Evolutionary conservation across 2,888 invertebrate genomes (phyloP).

Genomic region (Heliconius sara): DNA sequence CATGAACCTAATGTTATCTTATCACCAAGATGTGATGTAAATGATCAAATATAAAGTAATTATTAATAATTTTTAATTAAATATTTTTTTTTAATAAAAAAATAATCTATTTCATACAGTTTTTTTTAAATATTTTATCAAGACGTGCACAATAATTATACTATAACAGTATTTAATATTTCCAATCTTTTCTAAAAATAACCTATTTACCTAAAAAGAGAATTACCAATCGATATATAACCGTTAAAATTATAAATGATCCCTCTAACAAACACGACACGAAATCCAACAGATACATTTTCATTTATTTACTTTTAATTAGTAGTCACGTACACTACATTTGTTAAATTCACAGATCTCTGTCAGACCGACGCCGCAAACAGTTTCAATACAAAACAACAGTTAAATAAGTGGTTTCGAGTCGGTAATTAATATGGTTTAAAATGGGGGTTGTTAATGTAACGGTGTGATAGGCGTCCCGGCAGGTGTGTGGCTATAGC

Average conservation of each 20-base stretch:
- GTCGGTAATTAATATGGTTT: slow-evolving; percentile 75
- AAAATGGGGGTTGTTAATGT: slow-evolving; percentile 71
- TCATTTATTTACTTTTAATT: slow-evolving; percentile 15
- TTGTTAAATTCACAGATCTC: slow-evolving; percentile 30
- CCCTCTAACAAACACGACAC: neutral
- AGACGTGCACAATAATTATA: neutral
- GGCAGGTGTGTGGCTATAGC: slow-evolving; percentile 69
- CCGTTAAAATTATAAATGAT: neutral
- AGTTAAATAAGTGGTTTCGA: slow-evolving; percentile 56
- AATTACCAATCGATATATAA: neutral
- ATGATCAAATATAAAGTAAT: too few relatives aligned
- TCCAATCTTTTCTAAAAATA: too few relatives aligned
- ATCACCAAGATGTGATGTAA: neutral
- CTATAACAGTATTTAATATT: neutral
- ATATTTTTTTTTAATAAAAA: too few relatives aligned
- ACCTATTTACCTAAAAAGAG: neutral
- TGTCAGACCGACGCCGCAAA: slow-evolving; percentile 38
- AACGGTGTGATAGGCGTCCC: slow-evolving; percentile 67
- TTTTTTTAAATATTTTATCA: neutral
- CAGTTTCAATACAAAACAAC: neutral
- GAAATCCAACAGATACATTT: neutral
- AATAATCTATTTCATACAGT: too few relatives aligned
- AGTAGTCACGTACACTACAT: slow-evolving; percentile 9
- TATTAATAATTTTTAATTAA: too few relatives aligned
- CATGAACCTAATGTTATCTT: neutral